Conservation (phyloP, 2,888 invertebrate genomes). For the Drosophila paranaensis region DNA sequence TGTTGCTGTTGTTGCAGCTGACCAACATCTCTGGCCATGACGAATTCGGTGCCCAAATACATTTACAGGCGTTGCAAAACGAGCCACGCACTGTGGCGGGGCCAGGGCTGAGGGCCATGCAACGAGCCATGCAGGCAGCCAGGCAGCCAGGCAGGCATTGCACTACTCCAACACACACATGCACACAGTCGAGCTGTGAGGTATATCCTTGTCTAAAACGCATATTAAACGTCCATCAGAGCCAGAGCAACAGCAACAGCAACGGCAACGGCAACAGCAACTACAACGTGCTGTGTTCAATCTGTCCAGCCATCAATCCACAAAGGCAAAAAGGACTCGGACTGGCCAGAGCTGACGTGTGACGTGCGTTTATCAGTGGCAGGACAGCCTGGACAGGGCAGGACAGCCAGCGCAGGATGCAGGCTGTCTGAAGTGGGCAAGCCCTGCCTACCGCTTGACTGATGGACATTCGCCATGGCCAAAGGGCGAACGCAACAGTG, state of each 20-base stretch:
- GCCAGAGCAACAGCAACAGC: background rate
- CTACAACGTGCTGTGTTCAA: slow-evolving; percentile 58
- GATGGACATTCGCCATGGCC: slow-evolving; percentile 39
- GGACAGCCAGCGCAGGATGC: slow-evolving; percentile 17
- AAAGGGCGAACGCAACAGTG: background rate
- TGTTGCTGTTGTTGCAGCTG: slow-evolving; percentile 38
- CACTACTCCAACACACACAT: slow-evolving; percentile 24
- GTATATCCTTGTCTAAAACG: slow-evolving; percentile 67
- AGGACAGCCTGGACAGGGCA: slow-evolving; percentile 36
- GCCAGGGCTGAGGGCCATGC: slow-evolving; percentile 31
- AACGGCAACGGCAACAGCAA: slow-evolving; percentile 8
- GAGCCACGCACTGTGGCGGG: slow-evolving; percentile 41
- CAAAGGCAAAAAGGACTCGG: slow-evolving; percentile 57
- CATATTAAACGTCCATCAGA: slow-evolving; percentile 74
- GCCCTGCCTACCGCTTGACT: slow-evolving; percentile 42
- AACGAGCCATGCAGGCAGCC: slow-evolving; percentile 34
- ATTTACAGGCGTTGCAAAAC: slow-evolving; percentile 74
- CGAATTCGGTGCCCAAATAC: slow-evolving; percentile 62
- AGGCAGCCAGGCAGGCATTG: slow-evolving; percentile 24
- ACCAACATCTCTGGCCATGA: slow-evolving; percentile 62
- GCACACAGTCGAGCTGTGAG: slow-evolving; percentile 5
- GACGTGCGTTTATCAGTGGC: slow-evolving; percentile 78
- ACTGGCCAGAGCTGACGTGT: slow-evolving; percentile 62
- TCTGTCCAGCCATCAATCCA: slow-evolving; percentile 69
- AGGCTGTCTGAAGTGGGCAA: background rate